phyloP scores from a whole-genome alignment of 2,797 vertebrate genomes.

The Harpagifer antarcticus region DNA sequence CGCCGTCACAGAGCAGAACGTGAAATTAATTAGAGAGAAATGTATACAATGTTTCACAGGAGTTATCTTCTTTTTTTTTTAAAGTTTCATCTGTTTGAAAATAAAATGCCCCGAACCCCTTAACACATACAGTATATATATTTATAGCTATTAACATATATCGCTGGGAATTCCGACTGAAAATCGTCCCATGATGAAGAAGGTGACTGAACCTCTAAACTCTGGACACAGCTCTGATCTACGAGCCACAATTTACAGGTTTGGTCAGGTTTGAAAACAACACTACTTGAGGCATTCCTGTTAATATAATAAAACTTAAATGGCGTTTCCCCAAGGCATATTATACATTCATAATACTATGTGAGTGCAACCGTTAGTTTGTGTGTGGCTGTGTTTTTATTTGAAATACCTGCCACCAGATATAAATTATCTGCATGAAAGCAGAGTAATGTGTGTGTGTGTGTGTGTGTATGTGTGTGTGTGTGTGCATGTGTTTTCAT shows the following conservation, averaged over 20 bases:
- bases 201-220: slow-evolving; percentile 41
- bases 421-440: slow-evolving; percentile 56
- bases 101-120: slow-evolving; percentile 57
- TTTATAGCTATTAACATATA: slow-evolving; percentile 48
- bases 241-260: slow-evolving; percentile 44
- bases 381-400: slow-evolving; percentile 38
- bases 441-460: slow-evolving; percentile 45
- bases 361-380: slow-evolving; percentile 36
- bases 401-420: slow-evolving; percentile 50
- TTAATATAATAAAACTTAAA: slow-evolving; percentile 63
- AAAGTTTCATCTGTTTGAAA: slow-evolving; percentile 36
- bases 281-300: slow-evolving; percentile 63
- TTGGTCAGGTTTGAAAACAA: slow-evolving; percentile 37
- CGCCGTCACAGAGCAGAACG: slow-evolving; percentile 31
- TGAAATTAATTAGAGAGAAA: slow-evolving; percentile 34
- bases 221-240: slow-evolving; percentile 32
- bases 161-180: slow-evolving; percentile 30
- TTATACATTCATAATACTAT: slow-evolving; percentile 83
- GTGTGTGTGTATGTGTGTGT: slow-evolving; percentile 25
- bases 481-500: slow-evolving; percentile 33
- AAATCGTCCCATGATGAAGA: slow-evolving; percentile 46
- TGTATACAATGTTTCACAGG: slow-evolving; percentile 45
- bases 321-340: slow-evolving; percentile 71
- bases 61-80: slow-evolving; percentile 31
- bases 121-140: slow-evolving; percentile 26